Evolutionary conservation across 92 coral and sea anemone genomes (phyloP).

Genomic region (Parazoanthus darwini): DNA sequence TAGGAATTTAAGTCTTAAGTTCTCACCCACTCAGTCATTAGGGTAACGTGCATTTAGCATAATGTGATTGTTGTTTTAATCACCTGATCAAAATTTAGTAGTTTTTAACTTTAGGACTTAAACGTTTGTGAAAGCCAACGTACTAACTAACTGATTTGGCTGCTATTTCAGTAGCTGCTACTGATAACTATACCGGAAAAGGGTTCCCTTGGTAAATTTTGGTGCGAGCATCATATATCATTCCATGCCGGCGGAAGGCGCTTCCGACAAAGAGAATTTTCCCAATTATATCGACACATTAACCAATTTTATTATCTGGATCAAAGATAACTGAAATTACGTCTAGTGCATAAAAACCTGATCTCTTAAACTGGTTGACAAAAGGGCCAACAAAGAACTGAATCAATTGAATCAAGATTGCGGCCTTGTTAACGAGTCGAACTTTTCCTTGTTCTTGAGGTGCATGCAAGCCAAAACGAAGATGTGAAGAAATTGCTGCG

Average conservation of each 20-base stretch:
- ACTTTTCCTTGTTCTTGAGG: constrained; percentile 24
- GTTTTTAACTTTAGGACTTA: background rate
- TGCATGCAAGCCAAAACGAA: constrained; percentile 4
- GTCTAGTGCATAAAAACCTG: background rate
- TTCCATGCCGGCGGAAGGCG: background rate
- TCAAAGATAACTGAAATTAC: background rate
- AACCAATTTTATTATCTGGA: background rate
- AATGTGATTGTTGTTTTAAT: background rate
- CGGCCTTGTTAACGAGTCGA: background rate
- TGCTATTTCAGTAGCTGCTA: background rate
- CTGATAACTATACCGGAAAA: background rate
- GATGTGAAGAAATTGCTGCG: background rate
- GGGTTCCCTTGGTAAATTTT: background rate
- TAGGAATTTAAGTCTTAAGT: background rate
- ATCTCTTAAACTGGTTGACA: background rate
- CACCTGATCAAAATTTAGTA: background rate
- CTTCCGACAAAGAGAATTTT: background rate
- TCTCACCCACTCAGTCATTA: background rate
- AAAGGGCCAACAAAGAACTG: background rate
- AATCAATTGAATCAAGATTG: background rate
- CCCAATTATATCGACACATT: background rate
- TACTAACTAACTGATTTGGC: background rate
- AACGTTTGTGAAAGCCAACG: background rate
- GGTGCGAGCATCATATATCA: background rate
- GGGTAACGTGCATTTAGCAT: background rate